Base-by-base conservation (phyloP, 2,113 vertebrate species). In the Nymphicus hollandicus region DNA sequence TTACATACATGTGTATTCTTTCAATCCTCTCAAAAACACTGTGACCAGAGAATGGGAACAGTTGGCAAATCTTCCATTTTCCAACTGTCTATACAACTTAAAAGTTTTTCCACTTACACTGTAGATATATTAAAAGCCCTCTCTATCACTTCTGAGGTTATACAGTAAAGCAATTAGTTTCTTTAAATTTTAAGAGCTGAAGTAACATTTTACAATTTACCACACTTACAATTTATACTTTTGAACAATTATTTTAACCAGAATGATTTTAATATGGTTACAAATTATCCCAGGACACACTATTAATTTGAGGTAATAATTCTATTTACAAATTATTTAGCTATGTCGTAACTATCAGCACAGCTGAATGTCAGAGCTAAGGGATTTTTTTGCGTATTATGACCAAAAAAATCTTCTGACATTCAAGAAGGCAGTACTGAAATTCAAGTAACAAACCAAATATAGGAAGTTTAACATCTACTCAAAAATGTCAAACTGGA, bases 1-100 rank as follows among this genome's bases (percentile, higher is more conserved):
- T 46, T 46, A 52, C 29, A 24, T 15, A 2, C 1, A 11, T 0
- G 6, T 22, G 6, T 8, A 33, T 24, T 47, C 25, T 46, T 64
- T 55, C 20, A 69, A n/a, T 39, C 12, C 28, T 66, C 71, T 76
- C 31, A 66, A 28, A 52, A 74, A 41, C 25, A 22, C 8, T 3
- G 8, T 17, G 18, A 88, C 49, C 23, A 82, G 9, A 35, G 13
- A n/a, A 78, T 7, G 2, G 12, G 23, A 72, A 28, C 14, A 56
- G n/a, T 17, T 55, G 52, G 44, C 11, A n/a, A 64, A 49, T 17
- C 56, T 71, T 88, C 18, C 3, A 16, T 50, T 46, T 76, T 46
- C 43, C 43, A 79, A 27, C 13, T 25, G 12, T 33, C 31, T 33
- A 41, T 16, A 39, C 5, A 77, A 39, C 10, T 72, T 33, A 43